These are phyloP conservation scores for Choristoneura fumiferana DNA, from an alignment of 1,140 invertebrate species.

Conservation along the genomic window DNA sequence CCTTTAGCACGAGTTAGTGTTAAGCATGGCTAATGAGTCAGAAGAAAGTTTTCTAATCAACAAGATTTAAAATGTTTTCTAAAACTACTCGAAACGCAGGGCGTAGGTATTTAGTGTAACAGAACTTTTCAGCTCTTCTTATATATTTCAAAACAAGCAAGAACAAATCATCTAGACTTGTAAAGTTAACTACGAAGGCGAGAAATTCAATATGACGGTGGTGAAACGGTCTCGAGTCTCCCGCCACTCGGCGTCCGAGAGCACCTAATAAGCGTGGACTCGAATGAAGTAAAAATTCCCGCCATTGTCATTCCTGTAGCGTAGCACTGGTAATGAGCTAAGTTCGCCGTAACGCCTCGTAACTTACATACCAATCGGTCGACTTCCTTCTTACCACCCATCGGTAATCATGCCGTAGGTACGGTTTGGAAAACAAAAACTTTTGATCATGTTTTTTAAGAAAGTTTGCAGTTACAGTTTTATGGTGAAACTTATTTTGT, in stretches of 20 bases:
- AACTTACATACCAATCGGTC: constrained; percentile 74
- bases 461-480: constrained; percentile 12
- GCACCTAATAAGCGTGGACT: constrained; percentile 61
- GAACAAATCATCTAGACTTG: constrained; percentile 16
- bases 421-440: constrained; percentile 66
- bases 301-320: constrained; percentile 67
- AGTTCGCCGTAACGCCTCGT: constrained; percentile 69
- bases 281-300: constrained; percentile 69
- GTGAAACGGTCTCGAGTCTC: constrained; percentile 34
- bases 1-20: too few species aligned
- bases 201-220: constrained; percentile 48
- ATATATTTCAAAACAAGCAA: constrained; percentile 3
- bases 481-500: neutral
- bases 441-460: constrained; percentile 54
- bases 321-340: constrained; percentile 72
- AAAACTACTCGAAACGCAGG: too few species aligned
- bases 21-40: too few species aligned
- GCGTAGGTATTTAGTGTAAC: neutral
- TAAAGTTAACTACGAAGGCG: constrained; percentile 22
- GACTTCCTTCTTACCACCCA: constrained; percentile 35
- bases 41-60: too few species aligned
- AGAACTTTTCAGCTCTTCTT: neutral
- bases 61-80: too few species aligned
- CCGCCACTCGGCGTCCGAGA: constrained; percentile 43
- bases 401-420: constrained; percentile 67